These are phyloP conservation scores for Pseudococcus longispinus DNA, from an alignment of 2,888 invertebrate species.

Conservation along the genomic window DNA sequence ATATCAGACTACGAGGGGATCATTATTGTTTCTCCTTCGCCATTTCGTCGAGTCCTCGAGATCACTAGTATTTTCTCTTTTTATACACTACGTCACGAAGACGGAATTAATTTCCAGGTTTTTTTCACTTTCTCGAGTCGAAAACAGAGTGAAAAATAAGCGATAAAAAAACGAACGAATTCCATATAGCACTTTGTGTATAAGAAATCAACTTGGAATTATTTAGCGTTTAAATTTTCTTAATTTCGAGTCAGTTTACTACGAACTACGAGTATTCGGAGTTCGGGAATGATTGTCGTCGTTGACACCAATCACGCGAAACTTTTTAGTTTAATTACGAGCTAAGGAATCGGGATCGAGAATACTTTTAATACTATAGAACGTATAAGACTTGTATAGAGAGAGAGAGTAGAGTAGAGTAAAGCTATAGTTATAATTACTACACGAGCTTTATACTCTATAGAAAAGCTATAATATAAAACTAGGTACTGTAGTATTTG, in stretches of 20 bases:
- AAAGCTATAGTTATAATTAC: not conserved
- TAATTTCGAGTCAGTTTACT: not conserved
- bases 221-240: not conserved
- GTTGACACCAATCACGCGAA: not conserved
- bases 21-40: not conserved
- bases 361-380: not conserved
- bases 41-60: not conserved
- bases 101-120: conserved; percentile 3
- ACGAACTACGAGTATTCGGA: not conserved
- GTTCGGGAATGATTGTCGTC: not conserved
- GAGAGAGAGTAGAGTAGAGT: not conserved
- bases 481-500: not conserved
- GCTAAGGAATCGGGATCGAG: not conserved
- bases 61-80: not conserved
- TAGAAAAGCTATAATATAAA: conserved; percentile 22
- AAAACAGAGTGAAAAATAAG: too few relatives aligned
- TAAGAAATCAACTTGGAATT: not conserved
- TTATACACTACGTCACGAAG: not conserved
- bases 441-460: not conserved
- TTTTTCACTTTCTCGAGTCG: not conserved
- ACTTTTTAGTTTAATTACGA: conserved; percentile 34
- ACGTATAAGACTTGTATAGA: not conserved
- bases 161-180: not conserved
- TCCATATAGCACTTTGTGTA: not conserved
- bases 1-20: not conserved